Percentiles rank a stretch among this genome's conserved stretches.
Conservation (phyloP, 2,797 vertebrate species). For the Diglossa cyanea region DNA sequence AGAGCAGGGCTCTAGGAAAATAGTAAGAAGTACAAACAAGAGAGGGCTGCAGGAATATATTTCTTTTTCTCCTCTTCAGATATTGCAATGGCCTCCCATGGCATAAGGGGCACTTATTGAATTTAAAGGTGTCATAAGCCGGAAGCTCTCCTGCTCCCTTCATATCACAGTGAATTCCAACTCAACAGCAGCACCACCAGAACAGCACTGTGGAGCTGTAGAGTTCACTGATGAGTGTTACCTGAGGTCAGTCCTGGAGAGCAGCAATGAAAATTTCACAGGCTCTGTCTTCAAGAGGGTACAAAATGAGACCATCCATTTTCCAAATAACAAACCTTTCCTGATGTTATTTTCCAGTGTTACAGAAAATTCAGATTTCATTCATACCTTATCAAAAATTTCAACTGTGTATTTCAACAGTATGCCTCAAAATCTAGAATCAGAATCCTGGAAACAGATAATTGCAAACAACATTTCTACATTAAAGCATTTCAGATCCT, state of each 20-base stretch:
- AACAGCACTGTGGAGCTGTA: neutral
- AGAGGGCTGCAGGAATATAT: neutral
- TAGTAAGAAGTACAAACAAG: neutral
- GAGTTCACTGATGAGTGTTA: neutral
- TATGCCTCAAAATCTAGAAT: neutral
- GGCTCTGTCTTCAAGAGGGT: neutral
- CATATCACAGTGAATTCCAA: neutral
- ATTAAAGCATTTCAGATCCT: neutral
- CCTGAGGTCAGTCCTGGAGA: neutral
- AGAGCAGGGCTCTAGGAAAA: neutral
- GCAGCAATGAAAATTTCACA: neutral
- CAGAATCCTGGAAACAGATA: neutral
- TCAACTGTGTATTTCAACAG: neutral
- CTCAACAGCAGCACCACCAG: neutral
- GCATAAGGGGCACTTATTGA: constrained; percentile 61
- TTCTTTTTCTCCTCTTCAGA: constrained; percentile 17
- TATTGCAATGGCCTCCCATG: constrained; percentile 7
- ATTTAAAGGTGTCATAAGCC: constrained; percentile 59
- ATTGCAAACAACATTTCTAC: neutral
- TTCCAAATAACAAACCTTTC: neutral
- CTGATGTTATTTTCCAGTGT: neutral
- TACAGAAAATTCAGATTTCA: neutral
- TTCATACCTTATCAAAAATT: neutral
- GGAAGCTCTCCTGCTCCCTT: constrained; percentile 12
- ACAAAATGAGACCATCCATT: neutral